phyloP scores from a whole-genome alignment of 2,113 vertebrate genomes.

The Thunnus thynnus region DNA sequence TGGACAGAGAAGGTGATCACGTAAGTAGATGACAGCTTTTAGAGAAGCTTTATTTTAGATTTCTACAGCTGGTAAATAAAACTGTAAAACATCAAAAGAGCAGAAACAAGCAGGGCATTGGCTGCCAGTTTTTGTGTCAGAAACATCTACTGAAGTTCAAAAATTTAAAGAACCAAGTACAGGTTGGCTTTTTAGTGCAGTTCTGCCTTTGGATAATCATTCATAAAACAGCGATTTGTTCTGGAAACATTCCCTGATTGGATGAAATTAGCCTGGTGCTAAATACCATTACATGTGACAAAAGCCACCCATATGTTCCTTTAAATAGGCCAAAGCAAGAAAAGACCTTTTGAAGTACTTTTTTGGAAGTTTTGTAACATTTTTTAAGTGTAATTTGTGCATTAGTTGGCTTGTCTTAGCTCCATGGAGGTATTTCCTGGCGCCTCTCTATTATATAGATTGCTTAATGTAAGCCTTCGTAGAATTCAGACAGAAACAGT shows the following conservation, averaged over 20 bases:
- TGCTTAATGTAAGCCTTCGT: constrained; percentile 54
- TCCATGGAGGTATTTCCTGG: not conserved
- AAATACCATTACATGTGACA: constrained; percentile 15
- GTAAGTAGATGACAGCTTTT: constrained; percentile 53
- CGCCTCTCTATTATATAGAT: not conserved
- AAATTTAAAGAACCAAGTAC: too few species aligned
- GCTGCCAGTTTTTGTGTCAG: not conserved
- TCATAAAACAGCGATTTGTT: not conserved
- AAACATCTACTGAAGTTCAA: not conserved
- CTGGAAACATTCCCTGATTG: not conserved
- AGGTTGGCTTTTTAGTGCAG: too few species aligned
- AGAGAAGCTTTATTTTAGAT: not conserved
- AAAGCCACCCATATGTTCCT: constrained; percentile 13
- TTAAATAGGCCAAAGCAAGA: not conserved
- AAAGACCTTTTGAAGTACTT: too few species aligned
- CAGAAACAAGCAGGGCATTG: not conserved
- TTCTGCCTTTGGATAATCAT: not conserved
- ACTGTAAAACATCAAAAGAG: not conserved
- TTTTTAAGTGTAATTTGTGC: too few species aligned
- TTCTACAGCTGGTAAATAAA: not conserved
- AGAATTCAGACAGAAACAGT: constrained; percentile 61
- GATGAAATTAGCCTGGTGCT: not conserved
- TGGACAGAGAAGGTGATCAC: constrained; percentile 52
- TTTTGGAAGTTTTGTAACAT: too few species aligned
- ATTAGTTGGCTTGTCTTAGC: not conserved